Evolutionary conservation across 92 coral and sea anemone genomes (phyloP).

Genomic region (Phenganax marumi): DNA sequence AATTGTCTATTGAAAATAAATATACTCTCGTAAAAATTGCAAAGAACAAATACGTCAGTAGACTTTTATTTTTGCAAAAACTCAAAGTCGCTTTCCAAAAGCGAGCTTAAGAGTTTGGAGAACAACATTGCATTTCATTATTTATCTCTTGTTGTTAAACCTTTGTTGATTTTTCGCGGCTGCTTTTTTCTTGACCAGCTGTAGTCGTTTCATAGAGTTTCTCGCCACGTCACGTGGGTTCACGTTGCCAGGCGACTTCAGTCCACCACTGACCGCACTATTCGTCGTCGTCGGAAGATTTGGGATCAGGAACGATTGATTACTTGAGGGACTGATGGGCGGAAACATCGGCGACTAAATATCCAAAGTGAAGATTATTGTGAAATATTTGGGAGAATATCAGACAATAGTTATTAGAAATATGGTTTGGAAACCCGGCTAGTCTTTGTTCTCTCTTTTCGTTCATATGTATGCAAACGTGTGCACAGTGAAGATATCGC

Average conservation of each 20-base stretch:
- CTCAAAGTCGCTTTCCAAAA: neutral
- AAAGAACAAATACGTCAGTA: too few relatives aligned
- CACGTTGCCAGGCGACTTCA: slow-evolving; percentile 74
- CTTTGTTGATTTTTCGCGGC: slow-evolving; percentile 69
- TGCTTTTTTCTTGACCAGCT: slow-evolving; percentile 97
- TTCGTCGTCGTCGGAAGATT: slow-evolving; percentile 49
- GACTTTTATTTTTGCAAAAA: neutral
- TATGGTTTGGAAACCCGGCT: too few relatives aligned
- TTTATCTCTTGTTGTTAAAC: slow-evolving; percentile 17
- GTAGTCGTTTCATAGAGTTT: slow-evolving; percentile 74
- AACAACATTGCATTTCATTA: neutral
- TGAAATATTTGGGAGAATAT: too few relatives aligned
- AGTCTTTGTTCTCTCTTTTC: too few relatives aligned
- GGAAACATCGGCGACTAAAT: slow-evolving; percentile 65
- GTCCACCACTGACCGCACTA: slow-evolving; percentile 47
- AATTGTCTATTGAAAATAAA: too few relatives aligned
- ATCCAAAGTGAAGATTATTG: neutral
- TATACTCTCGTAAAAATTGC: too few relatives aligned
- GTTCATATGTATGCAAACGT: too few relatives aligned
- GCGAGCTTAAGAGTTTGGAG: neutral
- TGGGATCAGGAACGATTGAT: slow-evolving; percentile 95
- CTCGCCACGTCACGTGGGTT: slow-evolving; percentile 69
- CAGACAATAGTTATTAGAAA: too few relatives aligned
- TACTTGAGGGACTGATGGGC: slow-evolving; percentile 58
- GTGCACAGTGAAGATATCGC: too few relatives aligned